Conservation (phyloP, 2,797 vertebrate species). For the Zenarchopterus dispar region DNA sequence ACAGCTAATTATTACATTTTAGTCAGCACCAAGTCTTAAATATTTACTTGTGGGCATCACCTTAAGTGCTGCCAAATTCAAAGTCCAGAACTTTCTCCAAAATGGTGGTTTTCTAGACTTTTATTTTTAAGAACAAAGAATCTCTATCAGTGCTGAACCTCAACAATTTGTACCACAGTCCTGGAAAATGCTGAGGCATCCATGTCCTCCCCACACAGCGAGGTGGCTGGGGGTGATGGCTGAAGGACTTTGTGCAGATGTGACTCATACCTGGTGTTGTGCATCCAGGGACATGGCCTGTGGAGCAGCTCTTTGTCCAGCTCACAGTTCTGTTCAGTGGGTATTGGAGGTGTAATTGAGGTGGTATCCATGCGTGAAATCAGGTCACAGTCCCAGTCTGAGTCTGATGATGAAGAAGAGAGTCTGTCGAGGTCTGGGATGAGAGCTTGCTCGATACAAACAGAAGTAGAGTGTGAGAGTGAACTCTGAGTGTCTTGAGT, state of each 20-base stretch:
- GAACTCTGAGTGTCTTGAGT: slow-evolving; percentile 51
- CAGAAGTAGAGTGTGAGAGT: slow-evolving; percentile 56
- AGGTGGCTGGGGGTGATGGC: slow-evolving; percentile 12
- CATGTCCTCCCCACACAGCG: slow-evolving; percentile 52
- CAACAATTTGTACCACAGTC: slow-evolving; percentile 62
- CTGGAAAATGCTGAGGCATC: slow-evolving; percentile 52
- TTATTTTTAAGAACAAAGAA: slow-evolving; percentile 8
- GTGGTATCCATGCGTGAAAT: slow-evolving; percentile 44
- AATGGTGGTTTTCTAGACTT: neutral
- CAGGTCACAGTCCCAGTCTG: slow-evolving; percentile 79
- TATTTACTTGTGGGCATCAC: slow-evolving; percentile 49
- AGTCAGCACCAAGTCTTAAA: slow-evolving; percentile 31
- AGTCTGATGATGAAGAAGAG: slow-evolving; percentile 62
- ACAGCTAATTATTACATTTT: slow-evolving; percentile 1
- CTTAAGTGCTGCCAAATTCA: slow-evolving; percentile 10
- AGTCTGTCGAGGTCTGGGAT: slow-evolving; percentile 56
- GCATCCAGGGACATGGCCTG: slow-evolving; percentile 63
- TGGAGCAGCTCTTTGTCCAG: slow-evolving; percentile 75
- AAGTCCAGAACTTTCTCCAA: neutral
- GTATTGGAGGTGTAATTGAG: neutral
- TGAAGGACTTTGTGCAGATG: slow-evolving; percentile 75
- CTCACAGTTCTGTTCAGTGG: slow-evolving; percentile 8
- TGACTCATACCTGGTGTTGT: slow-evolving; percentile 72
- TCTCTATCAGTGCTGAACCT: slow-evolving; percentile 69
- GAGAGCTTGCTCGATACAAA: slow-evolving; percentile 68